Evolutionary conservation across 2,113 vertebrate species (phyloP), one percentile per base, ranked within the genome.

Genomic region (Xiphophorus couchianus): DNA sequence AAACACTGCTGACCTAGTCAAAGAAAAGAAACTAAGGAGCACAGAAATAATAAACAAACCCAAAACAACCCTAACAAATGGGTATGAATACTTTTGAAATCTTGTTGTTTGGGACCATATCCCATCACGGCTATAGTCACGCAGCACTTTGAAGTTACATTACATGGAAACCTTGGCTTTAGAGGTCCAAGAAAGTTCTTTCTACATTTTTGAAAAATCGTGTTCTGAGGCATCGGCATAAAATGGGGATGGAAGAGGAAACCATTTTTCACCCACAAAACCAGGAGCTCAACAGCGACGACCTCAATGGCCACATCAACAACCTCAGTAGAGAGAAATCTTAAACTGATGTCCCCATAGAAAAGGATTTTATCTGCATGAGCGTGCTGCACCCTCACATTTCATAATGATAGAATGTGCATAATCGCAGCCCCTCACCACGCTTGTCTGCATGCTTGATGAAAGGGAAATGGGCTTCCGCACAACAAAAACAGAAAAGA

Each of bases 371-470:
- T 89, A 82, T 85, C 84, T 79, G 82, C 81, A 77, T 85, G 77
- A 77, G 77, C 72, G 39, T 77, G 76, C 79, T 71, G 61, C 76
- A 81, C 81, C 87, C 83, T 75, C 84, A 84, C 83, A 80, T 73
- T 74, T 87, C 85, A 76, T 61, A 82, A 71, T 85, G 80, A 80
- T 87, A 81, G 72, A 86, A 88, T 73, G 78, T 85, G 77, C 62
- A 87, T 87, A 84, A 88, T 86, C 80, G 5, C 75, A 77, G 75
- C 48, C 66, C 61, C 74, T 77, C 69, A 75, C 80, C 66, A 73
- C 71, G 84, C 86, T 77, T 89, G 84, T 82, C 87, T 84, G 86
- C 85, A 88, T 86, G 84, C 79, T 70, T 84, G 89, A 85, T 91
- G 89, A 90, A 86, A 86, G 74, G 74, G 69, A 90, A 91, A 90